A percentile compares a stretch with the other conserved stretches of the same genome.
phyloP scores from a whole-genome alignment of 2,797 vertebrate genomes.

The Microchirus variegatus region DNA sequence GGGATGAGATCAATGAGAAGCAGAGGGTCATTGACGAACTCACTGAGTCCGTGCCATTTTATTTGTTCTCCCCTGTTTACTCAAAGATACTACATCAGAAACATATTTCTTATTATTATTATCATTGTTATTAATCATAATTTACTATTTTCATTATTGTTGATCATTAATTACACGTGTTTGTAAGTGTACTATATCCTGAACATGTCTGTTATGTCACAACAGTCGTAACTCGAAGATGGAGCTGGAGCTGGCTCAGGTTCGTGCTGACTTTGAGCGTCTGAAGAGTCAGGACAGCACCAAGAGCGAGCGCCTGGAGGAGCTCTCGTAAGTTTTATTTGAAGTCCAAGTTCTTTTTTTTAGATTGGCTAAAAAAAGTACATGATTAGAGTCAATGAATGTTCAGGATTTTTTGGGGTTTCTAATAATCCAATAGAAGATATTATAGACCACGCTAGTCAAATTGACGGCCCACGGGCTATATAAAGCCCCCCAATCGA shows the following conservation, averaged over 20 bases:
- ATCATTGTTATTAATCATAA: neutral
- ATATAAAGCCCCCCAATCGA: too few relatives aligned
- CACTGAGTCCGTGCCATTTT: slow-evolving; percentile 83
- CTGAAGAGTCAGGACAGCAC: slow-evolving; percentile 90
- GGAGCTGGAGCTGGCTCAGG: slow-evolving; percentile 90
- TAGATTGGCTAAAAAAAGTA: neutral
- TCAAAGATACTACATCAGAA: neutral
- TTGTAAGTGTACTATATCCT: neutral
- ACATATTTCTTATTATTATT: neutral
- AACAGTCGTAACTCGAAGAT: slow-evolving; percentile 90
- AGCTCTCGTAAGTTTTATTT: slow-evolving; percentile 88
- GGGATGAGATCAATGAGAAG: slow-evolving; percentile 95
- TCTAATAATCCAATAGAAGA: too few relatives aligned
- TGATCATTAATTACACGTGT: neutral
- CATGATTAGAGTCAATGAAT: too few relatives aligned
- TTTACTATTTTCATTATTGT: neutral
- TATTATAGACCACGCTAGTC: too few relatives aligned
- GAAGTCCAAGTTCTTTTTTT: neutral
- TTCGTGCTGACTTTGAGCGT: slow-evolving; percentile 90
- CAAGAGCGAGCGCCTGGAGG: slow-evolving; percentile 90
- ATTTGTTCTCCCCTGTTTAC: neutral
- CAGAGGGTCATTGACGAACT: slow-evolving; percentile 94
- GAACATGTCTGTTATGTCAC: neutral
- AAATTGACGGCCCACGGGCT: too few relatives aligned
- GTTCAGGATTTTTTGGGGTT: too few relatives aligned